phyloP scores from a whole-genome alignment of 2,888 invertebrate species.

The Microdon myrmicae region DNA sequence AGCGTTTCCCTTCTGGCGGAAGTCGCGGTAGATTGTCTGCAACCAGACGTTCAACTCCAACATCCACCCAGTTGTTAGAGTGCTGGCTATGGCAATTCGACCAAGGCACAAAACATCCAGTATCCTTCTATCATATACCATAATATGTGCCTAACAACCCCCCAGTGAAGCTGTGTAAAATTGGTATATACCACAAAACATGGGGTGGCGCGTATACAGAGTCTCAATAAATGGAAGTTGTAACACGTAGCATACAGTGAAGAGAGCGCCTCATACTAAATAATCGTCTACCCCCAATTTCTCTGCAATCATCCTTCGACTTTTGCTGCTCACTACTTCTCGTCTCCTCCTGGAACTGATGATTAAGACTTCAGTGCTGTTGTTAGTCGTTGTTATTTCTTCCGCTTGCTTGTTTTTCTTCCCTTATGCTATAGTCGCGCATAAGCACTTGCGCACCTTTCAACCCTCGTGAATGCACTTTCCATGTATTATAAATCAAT shows the following conservation, averaged over 20 bases:
- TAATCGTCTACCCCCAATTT: conserved; percentile 40
- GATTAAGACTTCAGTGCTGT: conserved; percentile 5
- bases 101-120: conserved; percentile 10
- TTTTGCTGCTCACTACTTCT: conserved; percentile 23
- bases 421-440: conserved; percentile 55
- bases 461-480: conserved; percentile 44
- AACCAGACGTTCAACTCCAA: too few relatives aligned
- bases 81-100: too few relatives aligned
- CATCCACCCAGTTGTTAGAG: conserved; percentile 21
- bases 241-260: conserved; percentile 20
- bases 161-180: conserved; percentile 15
- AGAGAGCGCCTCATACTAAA: conserved; percentile 40
- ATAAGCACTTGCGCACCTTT: conserved; percentile 59
- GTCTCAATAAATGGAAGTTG: conserved; percentile 14
- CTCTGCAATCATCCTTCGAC: conserved; percentile 23
- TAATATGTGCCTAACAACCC: conserved; percentile 34
- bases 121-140: conserved; percentile 17
- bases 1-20: conserved; percentile 6
- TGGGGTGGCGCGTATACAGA: conserved; percentile 10
- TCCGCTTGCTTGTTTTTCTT: conserved; percentile 22
- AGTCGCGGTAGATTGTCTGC: conserved; percentile 40
- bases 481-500: conserved; percentile 22
- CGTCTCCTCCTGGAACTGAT: conserved; percentile 4
- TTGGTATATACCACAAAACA: conserved; percentile 20
- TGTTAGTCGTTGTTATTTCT: conserved; percentile 10